phyloP scores from a whole-genome alignment of 2,888 invertebrate species.

The Argyresthia goedartella region DNA sequence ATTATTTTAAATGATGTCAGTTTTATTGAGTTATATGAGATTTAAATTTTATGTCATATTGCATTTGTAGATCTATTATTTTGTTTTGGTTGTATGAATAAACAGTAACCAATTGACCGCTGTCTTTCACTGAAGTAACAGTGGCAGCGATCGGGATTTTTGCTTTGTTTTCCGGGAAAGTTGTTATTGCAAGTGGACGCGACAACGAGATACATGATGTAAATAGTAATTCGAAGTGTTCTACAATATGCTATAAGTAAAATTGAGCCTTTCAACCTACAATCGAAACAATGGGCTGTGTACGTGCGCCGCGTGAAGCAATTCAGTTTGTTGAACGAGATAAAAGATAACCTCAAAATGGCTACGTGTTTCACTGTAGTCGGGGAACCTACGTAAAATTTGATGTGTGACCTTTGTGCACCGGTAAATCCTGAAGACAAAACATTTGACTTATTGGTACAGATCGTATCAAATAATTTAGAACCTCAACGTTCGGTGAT shows the following conservation, averaged over 20 bases:
- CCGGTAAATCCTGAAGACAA: neutral
- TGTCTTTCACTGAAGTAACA: too few species aligned
- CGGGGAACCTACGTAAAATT: neutral
- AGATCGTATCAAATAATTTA: neutral
- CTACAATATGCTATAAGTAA: neutral
- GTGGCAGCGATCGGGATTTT: too few species aligned
- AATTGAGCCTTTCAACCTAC: neutral
- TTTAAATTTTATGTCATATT: too few species aligned
- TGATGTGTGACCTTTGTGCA: neutral
- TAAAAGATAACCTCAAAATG: neutral
- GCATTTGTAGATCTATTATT: too few species aligned
- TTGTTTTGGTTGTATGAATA: too few species aligned
- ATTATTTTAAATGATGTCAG: too few species aligned
- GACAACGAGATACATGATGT: too few species aligned
- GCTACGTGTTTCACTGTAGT: neutral
- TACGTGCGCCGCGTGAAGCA: conserved; percentile 10
- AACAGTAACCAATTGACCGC: too few species aligned
- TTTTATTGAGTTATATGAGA: too few species aligned
- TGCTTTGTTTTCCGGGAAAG: too few species aligned
- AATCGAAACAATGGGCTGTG: conserved; percentile 5
- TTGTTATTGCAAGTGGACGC: too few species aligned
- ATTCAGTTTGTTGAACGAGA: neutral
- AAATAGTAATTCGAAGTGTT: neutral
- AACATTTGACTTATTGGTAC: neutral
- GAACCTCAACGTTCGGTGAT: conserved; percentile 4